Percentiles rank a stretch among this genome's conserved stretches.
Evolutionary conservation across 2,888 invertebrate genomes (phyloP).

Genomic region (Galeopsomyia nigrocyanea): DNA sequence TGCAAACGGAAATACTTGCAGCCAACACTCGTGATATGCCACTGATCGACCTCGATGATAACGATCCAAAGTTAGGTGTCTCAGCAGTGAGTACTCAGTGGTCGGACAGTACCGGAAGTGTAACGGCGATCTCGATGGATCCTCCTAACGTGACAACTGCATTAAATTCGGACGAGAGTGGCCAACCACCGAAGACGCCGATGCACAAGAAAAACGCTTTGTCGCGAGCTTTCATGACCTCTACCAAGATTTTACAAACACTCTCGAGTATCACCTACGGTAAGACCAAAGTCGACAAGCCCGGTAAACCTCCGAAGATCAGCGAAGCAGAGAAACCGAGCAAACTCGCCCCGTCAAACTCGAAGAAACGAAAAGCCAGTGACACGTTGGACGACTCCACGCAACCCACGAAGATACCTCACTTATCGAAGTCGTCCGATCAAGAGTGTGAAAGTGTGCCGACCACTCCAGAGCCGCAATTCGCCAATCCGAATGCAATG

Average conservation of each 20-base stretch:
- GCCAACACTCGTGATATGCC: slow-evolving; percentile 28
- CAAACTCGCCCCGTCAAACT: slow-evolving; percentile 43
- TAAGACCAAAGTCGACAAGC: slow-evolving; percentile 49
- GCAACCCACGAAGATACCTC: slow-evolving; percentile 61
- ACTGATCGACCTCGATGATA: background rate
- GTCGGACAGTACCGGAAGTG: slow-evolving; percentile 58
- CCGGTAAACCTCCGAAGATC: slow-evolving; percentile 4
- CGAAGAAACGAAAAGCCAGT: slow-evolving; percentile 63
- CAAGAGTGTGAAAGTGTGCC: background rate
- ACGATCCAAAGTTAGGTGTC: slow-evolving; percentile 48
- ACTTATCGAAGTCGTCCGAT: slow-evolving; percentile 45
- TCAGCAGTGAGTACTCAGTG: slow-evolving; percentile 61
- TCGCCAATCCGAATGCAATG: background rate
- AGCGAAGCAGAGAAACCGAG: background rate
- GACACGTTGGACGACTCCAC: slow-evolving; percentile 52
- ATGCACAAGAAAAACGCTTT: slow-evolving; percentile 51
- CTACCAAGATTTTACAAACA: slow-evolving; percentile 63
- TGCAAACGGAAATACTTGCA: slow-evolving; percentile 57
- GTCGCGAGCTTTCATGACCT: slow-evolving; percentile 63
- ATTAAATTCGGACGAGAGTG: slow-evolving; percentile 59
- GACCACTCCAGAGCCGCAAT: slow-evolving; percentile 7
- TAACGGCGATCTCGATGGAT: slow-evolving; percentile 55
- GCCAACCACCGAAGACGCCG: slow-evolving; percentile 48
- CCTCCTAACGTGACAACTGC: slow-evolving; percentile 58
- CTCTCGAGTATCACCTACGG: slow-evolving; percentile 62